Base-by-base conservation (phyloP, 2,888 invertebrate genomes). In the Pterobdella sp. region DNA sequence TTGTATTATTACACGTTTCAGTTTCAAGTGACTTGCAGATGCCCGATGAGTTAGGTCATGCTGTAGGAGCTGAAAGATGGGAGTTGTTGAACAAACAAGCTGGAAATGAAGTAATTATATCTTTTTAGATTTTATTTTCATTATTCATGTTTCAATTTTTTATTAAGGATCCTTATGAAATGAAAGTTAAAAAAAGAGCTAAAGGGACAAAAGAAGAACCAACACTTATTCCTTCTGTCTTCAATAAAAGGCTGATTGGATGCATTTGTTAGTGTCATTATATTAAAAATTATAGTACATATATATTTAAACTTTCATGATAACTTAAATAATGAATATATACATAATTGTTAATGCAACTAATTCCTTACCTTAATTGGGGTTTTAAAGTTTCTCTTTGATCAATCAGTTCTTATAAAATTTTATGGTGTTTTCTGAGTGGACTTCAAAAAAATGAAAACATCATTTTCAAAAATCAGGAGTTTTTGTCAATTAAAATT, bases 41-140 rank as follows among this genome's bases (percentile, higher is more conserved):
- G 89, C 89, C 92, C 68, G 93, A 94, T 82, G 91, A 93, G 36
- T 78, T 94, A 80, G 95, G 95, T 81, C 92, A 93, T 83, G 92
- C 94, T 34, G 94, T 94, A 37, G 96, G 96, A 70, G 83, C 93
- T 78, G 94, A 95, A 83, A 91, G 93, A 84, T 90, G 90, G 81
- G 94, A 95, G 85, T 85, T 95, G 79, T 85, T 94, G 78, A 92
- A 93, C 36, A 87, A 90, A 83, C 88, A 90, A 79, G 89, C 91
- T 74, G 95, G 95, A 77, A 90, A 94, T 81, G 92, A 93, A 77
- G 88, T 88, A 81, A 84, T 81, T 79, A 26, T 31, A 22, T n/a
- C 63, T 7, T 29, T 14, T 29, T 29, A 67, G 34, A 35, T 29
- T 32, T 4, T 34, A 34, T 67, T 67, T 29, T 7, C n/a, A 31